phyloP scores from a whole-genome alignment of 2,113 vertebrate species.

The Cathartes aura region DNA sequence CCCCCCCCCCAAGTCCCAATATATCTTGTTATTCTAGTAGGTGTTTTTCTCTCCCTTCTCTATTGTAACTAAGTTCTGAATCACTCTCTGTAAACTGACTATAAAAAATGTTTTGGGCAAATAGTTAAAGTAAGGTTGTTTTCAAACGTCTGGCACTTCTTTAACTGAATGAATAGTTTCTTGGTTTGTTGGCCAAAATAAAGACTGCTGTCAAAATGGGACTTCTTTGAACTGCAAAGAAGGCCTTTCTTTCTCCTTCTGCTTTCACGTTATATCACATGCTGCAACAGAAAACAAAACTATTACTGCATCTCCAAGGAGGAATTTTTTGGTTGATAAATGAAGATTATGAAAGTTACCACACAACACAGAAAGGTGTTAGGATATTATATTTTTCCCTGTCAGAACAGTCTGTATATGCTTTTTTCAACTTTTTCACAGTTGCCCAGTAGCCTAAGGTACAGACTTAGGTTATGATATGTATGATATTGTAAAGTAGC shows the following conservation, averaged over 20 bases:
- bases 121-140: background rate
- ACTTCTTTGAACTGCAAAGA: background rate
- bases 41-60: background rate
- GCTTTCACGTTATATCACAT: background rate
- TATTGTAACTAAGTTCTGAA: background rate
- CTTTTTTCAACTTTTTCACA: background rate
- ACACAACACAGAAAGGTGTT: background rate
- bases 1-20: fast-evolving
- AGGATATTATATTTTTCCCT: background rate
- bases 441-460: background rate
- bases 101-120: background rate
- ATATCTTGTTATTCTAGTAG: background rate
- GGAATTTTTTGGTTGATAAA: background rate
- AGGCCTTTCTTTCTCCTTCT: background rate
- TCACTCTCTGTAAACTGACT: background rate
- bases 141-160: background rate
- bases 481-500: background rate
- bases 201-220: background rate
- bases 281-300: background rate
- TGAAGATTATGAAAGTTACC: background rate
- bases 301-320: background rate
- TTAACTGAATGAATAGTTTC: background rate
- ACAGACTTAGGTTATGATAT: background rate
- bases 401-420: background rate
- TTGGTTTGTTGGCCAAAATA: background rate